Evolutionary conservation across 2,797 vertebrate genomes (phyloP).

Genomic region (Arremon aurantiirostris): DNA sequence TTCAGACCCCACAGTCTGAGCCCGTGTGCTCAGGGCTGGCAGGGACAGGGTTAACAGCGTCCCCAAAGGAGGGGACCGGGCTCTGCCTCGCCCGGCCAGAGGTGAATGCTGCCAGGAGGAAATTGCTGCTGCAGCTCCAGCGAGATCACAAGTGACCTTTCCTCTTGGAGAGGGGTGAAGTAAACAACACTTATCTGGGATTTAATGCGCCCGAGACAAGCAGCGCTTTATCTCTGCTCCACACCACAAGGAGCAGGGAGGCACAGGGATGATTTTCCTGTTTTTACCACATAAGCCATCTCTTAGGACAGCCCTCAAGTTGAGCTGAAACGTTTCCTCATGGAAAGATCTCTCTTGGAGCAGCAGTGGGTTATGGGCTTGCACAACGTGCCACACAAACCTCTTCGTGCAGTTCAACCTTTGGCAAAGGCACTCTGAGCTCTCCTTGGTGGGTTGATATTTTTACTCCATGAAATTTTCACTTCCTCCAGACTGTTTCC

Average conservation of each 20-base stretch:
- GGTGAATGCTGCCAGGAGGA: background rate
- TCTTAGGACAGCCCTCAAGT: background rate
- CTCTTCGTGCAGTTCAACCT: background rate
- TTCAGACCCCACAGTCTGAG: background rate
- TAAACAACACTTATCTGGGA: background rate
- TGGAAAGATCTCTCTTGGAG: background rate
- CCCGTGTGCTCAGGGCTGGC: fast-evolving
- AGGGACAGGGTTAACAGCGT: background rate
- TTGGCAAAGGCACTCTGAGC: background rate
- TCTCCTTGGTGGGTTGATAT: background rate
- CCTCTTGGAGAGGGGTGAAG: background rate
- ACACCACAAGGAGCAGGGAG: background rate
- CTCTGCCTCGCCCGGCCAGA: background rate
- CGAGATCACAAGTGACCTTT: background rate
- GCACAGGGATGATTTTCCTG: background rate
- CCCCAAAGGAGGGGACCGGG: background rate
- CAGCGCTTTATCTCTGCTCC: background rate
- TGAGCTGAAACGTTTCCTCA: background rate
- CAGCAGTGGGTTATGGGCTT: background rate
- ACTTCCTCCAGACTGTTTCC: background rate
- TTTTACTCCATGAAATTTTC: constrained; percentile 21
- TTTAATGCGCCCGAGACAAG: background rate
- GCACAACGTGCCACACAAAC: background rate
- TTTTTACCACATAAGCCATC: background rate
- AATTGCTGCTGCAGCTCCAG: constrained; percentile 3